A percentile compares a stretch with the other conserved stretches of the same genome.
Evolutionary conservation across 2,888 invertebrate species (phyloP).

Genomic region (Meliscaeva auricollis): DNA sequence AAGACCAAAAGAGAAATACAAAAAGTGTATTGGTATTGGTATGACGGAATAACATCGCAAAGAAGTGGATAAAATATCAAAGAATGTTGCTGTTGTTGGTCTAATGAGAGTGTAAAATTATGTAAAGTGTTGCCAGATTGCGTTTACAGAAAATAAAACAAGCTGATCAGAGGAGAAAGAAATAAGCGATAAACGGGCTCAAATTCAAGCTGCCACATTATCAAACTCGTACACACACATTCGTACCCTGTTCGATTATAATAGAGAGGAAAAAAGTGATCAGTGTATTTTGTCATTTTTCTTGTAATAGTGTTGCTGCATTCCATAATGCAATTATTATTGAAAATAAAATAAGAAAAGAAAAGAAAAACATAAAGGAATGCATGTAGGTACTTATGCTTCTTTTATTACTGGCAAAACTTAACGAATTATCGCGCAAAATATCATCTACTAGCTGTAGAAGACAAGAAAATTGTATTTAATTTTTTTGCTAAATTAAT

Average conservation of each 20-base stretch:
- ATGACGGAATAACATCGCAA: conserved; percentile 54
- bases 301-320: conserved; percentile 73
- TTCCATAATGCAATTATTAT: conserved; percentile 76
- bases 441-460: conserved; percentile 43
- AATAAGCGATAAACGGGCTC: conserved; percentile 67
- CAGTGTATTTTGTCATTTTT: conserved; percentile 42
- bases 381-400: conserved; percentile 62
- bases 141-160: conserved; percentile 34
- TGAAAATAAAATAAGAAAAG: conserved; percentile 61
- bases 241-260: background rate
- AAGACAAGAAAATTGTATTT: conserved; percentile 6
- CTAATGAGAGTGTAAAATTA: conserved; percentile 67
- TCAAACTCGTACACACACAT: conserved; percentile 18
- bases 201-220: conserved; percentile 59
- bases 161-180: conserved; percentile 71
- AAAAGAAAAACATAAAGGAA: conserved; percentile 58
- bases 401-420: conserved; percentile 64
- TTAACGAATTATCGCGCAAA: conserved; percentile 68
- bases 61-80: conserved; percentile 64
- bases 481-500: conserved; percentile 5
- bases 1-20: conserved; percentile 30
- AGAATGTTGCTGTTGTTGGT: conserved; percentile 70
- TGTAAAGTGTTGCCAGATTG: conserved; percentile 54
- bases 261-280: conserved; percentile 51
- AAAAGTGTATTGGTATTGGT: conserved; percentile 40